These are phyloP conservation scores for Anas platyrhynchos DNA, from an alignment of 2,113 vertebrate genomes.

Conservation along the genomic window DNA sequence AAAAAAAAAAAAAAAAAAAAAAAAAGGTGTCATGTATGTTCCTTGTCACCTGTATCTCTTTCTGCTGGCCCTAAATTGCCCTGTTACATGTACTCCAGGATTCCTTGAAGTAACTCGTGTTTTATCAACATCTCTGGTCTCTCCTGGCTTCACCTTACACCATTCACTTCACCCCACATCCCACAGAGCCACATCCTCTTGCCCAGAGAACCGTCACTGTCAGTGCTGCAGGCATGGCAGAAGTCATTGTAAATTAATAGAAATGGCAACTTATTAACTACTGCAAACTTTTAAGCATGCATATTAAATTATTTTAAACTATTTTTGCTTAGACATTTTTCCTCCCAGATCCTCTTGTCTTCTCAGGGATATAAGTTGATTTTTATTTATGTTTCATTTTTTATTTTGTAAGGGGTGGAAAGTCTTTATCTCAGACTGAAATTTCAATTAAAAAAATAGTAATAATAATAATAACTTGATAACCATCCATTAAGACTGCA, in stretches of 20 bases:
- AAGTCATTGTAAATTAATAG: background rate
- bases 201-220: background rate
- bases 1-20: background rate
- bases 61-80: background rate
- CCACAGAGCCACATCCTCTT: background rate
- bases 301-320: background rate
- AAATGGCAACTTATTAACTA: background rate
- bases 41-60: background rate
- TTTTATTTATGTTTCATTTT: background rate
- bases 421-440: no score
- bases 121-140: background rate
- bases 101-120: background rate
- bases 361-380: background rate
- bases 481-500: background rate
- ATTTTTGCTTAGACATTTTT: background rate
- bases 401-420: background rate
- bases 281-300: accelerated
- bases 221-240: background rate
- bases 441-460: background rate
- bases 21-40: background rate
- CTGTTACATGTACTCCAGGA: background rate
- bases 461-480: background rate
- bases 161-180: accelerated
- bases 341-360: accelerated
- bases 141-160: background rate